Evolutionary conservation across 2,113 vertebrate genomes (phyloP).

Genomic region (Chrysochloris asiatica): DNA sequence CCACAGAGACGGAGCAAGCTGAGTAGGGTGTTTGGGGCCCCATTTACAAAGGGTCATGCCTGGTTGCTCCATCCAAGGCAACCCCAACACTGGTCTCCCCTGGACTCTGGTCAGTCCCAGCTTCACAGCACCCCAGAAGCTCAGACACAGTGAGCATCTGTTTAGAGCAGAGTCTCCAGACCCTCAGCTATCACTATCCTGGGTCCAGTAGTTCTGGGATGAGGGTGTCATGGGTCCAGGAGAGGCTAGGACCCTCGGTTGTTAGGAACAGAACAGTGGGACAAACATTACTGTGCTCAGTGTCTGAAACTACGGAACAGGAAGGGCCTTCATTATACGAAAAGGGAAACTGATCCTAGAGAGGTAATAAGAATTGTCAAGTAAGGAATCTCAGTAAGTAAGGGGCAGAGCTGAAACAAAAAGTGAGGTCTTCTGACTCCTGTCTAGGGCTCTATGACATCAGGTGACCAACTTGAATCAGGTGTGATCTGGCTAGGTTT

Average conservation of each 20-base stretch:
- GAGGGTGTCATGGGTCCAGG: not conserved
- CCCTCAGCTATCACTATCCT: not conserved
- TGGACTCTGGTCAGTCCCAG: not conserved
- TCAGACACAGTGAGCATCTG: not conserved
- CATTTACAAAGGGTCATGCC: not conserved
- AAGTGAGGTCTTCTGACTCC: constrained; percentile 14
- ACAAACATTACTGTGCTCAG: not conserved
- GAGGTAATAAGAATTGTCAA: not conserved
- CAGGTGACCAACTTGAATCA: not conserved
- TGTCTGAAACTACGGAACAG: not conserved
- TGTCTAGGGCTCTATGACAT: not conserved
- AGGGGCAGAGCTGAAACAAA: not conserved
- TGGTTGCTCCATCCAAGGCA: not conserved
- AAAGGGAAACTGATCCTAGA: not conserved
- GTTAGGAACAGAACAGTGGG: not conserved
- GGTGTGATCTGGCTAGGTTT: not conserved
- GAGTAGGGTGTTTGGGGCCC: not conserved
- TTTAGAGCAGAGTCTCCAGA: not conserved
- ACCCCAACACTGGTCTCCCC: not conserved
- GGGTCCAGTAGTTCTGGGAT: not conserved
- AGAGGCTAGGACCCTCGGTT: not conserved
- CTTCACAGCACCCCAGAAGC: too few species aligned
- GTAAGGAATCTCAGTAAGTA: not conserved
- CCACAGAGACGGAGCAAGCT: not conserved
- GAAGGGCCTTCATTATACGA: not conserved